phyloP scores from a whole-genome alignment of 1,140 invertebrate species.

The Sminthurides bifidus region DNA sequence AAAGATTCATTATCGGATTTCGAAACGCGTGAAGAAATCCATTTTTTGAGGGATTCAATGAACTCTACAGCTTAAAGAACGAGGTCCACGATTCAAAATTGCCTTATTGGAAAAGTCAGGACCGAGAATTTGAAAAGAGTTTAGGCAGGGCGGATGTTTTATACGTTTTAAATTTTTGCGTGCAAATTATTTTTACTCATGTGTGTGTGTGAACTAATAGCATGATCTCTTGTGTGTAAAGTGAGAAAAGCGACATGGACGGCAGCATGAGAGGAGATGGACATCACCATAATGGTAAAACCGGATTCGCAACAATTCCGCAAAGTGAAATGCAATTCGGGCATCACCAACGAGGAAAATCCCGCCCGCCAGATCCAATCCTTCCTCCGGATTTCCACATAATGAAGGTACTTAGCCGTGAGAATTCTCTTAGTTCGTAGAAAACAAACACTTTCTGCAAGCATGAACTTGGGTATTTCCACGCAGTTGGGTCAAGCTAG shows the following conservation, averaged over 20 bases:
- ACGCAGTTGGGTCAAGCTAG: no score
- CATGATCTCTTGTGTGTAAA: constrained; percentile 11
- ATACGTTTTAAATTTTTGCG: background rate
- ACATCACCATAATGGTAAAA: constrained; percentile 27
- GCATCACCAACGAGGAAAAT: constrained; percentile 15
- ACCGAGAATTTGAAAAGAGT: background rate
- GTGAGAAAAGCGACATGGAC: constrained; percentile 33
- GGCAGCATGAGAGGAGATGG: constrained; percentile 28
- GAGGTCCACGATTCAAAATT: no score
- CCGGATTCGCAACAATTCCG: constrained; percentile 27
- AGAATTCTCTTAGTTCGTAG: constrained; percentile 1
- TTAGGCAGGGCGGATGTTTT: no score
- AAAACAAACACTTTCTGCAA: no score
- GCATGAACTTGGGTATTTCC: no score
- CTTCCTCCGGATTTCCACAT: constrained; percentile 30
- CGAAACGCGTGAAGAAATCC: background rate
- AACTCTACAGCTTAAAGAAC: no score
- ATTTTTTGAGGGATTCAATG: background rate
- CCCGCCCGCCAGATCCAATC: constrained; percentile 23
- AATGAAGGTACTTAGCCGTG: constrained; percentile 28
- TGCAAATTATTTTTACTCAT: background rate
- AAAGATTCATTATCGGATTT: no score
- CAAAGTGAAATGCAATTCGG: constrained; percentile 25
- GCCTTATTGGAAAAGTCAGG: background rate
- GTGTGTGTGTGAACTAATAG: background rate